These are phyloP conservation scores for Chromobotia macracanthus DNA, from an alignment of 2,797 vertebrate species.

Conservation along the genomic window DNA sequence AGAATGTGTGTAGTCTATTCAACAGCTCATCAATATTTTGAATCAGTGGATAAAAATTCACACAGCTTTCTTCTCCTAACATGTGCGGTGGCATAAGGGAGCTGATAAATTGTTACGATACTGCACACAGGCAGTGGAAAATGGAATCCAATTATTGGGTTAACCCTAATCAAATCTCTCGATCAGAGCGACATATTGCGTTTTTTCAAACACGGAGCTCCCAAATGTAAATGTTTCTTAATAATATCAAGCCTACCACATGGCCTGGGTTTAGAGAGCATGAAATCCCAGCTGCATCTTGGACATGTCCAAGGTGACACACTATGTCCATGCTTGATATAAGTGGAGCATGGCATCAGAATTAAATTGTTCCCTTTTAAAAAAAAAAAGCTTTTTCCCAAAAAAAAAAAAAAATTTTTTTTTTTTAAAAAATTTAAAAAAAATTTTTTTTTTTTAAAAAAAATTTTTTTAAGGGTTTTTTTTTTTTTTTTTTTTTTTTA, in stretches of 20 bases:
- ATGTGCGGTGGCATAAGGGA: constrained; percentile 3
- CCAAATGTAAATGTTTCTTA: constrained; percentile 44
- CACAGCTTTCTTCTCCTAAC: not conserved
- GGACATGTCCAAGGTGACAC: not conserved
- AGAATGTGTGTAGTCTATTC: constrained; percentile 19
- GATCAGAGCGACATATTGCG: constrained; percentile 59
- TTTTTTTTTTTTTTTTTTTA: too few relatives aligned
- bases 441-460: too few relatives aligned
- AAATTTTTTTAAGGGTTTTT: too few relatives aligned
- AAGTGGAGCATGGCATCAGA: not conserved
- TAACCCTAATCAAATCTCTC: constrained; percentile 64
- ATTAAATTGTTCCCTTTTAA: too few relatives aligned
- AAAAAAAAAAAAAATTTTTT: too few relatives aligned
- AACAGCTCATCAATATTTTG: constrained; percentile 9
- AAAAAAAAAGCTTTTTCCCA: too few relatives aligned
- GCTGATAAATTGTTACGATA: constrained; percentile 46
- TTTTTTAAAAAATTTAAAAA: too few relatives aligned
- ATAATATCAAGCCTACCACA: constrained; percentile 34
- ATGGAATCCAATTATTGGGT: constrained; percentile 64
- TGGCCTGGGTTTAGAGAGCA: constrained; percentile 13
- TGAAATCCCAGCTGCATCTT: constrained; percentile 4
- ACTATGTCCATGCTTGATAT: not conserved
- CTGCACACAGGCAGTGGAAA: constrained; percentile 42
- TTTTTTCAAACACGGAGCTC: constrained; percentile 49
- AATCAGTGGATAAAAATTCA: not conserved